Base-by-base conservation (phyloP, 1,140 invertebrate species). In the Scaptodrosophila lebanonensis region DNA sequence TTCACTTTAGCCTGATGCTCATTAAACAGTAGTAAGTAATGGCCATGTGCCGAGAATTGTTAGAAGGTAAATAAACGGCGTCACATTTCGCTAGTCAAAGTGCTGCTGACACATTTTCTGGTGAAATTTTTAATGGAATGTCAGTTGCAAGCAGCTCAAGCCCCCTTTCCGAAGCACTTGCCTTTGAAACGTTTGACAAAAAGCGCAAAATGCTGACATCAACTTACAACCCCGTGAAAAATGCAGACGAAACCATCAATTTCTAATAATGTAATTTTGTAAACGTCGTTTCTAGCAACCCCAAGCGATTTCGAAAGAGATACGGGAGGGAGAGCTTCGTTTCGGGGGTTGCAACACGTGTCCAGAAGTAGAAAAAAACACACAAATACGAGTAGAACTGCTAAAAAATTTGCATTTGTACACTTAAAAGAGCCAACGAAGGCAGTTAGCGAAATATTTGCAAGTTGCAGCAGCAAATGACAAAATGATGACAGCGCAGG, bases 181-280 rank as follows among this genome's bases (percentile, higher is more conserved):
- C n/a, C 45, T 48, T 48, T 43, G 18, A 44, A 51, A 49, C 13
- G 50, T 32, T 58, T 40, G 48, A 43, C 20, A 40, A 63, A 63
- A 58, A 58, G 59, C 44, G 47, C 60, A 63, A 40, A 33, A 13
- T 42, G 38, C 36, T 51, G 40, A 36, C 30, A 53, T 25, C 52
- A 44, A 29, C 18, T 8, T 30, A 16, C 27, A 27, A 44, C 30
- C 30, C 35, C 44, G 42, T 18, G 29, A 1, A 53, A 43, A 64
- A 27, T 64, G 43, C 61, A 49, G 12, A 53, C 39, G 18, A 50
- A 82, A 70, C 76, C 75, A 82, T 82, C 75, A 82, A 82, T 82
- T 82, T 82, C 76, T 75, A 82, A 82, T 82, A 82, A 82, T 75
- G 75, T 83, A 82, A 82, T 82, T 82, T 82, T 39, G 53, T 70